These are phyloP conservation scores for Ceratotherium simum DNA, from an alignment of 2,113 vertebrate species.

Conservation along the genomic window DNA sequence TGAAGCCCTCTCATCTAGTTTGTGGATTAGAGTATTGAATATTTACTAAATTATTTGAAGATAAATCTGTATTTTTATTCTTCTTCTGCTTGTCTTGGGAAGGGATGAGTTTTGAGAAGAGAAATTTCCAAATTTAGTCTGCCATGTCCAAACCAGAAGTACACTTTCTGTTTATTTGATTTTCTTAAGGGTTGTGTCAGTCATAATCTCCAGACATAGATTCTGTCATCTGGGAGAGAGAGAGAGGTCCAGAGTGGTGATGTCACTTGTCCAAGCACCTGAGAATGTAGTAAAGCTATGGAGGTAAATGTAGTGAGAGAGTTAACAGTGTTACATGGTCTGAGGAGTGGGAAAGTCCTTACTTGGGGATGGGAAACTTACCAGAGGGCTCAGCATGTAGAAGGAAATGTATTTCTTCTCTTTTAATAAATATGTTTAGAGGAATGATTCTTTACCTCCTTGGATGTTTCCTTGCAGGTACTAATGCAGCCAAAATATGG, in stretches of 20 bases:
- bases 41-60: background rate
- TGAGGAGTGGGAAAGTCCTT: background rate
- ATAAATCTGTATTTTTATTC: background rate
- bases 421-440: background rate
- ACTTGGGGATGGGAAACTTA: background rate
- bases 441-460: background rate
- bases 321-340: background rate
- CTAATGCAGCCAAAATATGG: background rate
- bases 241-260: background rate
- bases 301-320: background rate
- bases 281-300: background rate
- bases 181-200: background rate
- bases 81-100: background rate
- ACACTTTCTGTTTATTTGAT: background rate
- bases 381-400: background rate
- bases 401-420: background rate
- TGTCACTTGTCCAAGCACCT: background rate
- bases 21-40: background rate
- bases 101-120: background rate
- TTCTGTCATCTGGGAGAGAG: background rate
- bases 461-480: conserved; percentile 12
- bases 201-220: background rate
- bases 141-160: background rate
- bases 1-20: background rate
- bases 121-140: background rate